These are phyloP conservation scores for Radopholus similis DNA, from an alignment of 1,140 invertebrate species.

Conservation along the genomic window DNA sequence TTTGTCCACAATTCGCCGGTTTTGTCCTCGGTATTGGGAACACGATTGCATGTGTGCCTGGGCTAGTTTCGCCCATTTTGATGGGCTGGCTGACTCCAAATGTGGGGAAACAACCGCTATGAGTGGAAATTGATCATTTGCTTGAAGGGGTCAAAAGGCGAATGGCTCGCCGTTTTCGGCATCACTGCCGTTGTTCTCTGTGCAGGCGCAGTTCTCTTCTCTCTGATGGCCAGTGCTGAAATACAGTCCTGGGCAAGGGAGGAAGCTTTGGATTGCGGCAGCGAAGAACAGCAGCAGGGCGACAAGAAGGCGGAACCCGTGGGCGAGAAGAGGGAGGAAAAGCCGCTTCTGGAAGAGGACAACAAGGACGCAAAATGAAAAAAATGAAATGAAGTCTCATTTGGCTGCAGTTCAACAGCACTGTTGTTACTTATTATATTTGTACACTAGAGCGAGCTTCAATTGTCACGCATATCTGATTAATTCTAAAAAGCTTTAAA, in stretches of 20 bases:
- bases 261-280: too few relatives aligned
- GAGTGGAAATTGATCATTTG: constrained; percentile 4
- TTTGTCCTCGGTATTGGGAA: constrained; percentile 58
- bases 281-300: neutral
- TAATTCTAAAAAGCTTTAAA: too few relatives aligned
- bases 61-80: constrained; percentile 53
- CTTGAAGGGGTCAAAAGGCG: constrained; percentile 59
- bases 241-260: constrained; percentile 50
- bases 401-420: too few relatives aligned
- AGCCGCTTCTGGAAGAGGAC: too few relatives aligned
- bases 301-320: neutral
- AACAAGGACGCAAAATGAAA: too few relatives aligned
- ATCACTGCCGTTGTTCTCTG: constrained; percentile 59
- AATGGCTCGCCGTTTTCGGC: constrained; percentile 62
- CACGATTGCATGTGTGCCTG: constrained; percentile 55
- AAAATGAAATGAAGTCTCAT: too few relatives aligned
- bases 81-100: constrained; percentile 54
- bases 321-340: neutral
- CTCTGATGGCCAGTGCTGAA: constrained; percentile 58
- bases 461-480: too few relatives aligned
- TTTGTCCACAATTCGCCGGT: constrained; percentile 62
- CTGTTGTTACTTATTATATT: too few relatives aligned
- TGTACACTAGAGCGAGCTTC: too few relatives aligned
- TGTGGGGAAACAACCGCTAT: constrained; percentile 25
- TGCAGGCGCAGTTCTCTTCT: constrained; percentile 58